Conservation (phyloP, 35 echinoderm and acorn worm species). For the Patiria miniata region DNA sequence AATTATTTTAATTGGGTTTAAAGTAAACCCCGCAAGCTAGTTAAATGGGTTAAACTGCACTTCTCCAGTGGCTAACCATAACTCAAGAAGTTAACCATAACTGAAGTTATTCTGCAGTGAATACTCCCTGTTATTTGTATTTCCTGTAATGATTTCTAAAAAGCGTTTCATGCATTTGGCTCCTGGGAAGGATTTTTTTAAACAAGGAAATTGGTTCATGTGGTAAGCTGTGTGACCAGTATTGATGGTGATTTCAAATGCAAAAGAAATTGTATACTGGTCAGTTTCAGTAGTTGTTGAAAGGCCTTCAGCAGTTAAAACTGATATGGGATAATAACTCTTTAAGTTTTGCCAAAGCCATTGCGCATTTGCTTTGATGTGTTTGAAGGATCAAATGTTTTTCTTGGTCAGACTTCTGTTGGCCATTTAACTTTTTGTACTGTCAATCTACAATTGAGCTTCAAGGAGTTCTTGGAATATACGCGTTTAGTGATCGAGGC, state of each 20-base stretch:
- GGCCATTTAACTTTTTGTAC: no score
- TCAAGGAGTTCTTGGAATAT: no score
- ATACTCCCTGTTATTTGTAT: background rate
- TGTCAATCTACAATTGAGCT: no score
- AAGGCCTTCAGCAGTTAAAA: background rate
- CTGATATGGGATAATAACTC: background rate
- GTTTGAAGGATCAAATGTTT: no score
- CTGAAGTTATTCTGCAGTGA: background rate
- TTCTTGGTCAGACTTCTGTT: no score
- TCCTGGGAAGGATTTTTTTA: background rate
- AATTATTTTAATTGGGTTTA: no score
- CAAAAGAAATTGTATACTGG: background rate
- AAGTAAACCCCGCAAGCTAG: no score
- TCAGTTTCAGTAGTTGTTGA: background rate
- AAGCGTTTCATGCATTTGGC: background rate
- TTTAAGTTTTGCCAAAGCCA: no score
- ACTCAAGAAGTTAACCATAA: no score
- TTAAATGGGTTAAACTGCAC: no score
- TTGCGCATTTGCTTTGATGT: no score
- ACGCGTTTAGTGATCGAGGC: background rate
- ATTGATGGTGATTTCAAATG: background rate
- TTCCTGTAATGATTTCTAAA: background rate
- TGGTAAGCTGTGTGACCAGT: background rate
- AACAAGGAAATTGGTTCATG: background rate
- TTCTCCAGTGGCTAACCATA: no score